A percentile compares a stretch with the other conserved stretches of the same genome.
phyloP scores from a whole-genome alignment of 2,113 vertebrate genomes.

The Eublepharis macularius region DNA sequence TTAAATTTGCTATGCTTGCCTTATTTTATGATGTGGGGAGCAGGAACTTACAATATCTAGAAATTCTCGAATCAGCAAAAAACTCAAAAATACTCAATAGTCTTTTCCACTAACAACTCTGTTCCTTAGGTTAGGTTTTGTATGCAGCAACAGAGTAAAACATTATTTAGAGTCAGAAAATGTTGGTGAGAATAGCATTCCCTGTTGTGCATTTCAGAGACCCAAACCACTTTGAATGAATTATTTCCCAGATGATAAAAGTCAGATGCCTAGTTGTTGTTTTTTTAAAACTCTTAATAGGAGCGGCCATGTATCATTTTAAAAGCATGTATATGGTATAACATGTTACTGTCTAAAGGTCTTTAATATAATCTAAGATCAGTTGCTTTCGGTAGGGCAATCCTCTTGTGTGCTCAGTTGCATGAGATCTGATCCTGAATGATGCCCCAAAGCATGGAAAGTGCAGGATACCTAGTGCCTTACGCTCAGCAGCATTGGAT shows the following conservation, averaged over 20 bases:
- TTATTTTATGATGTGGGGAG: slow-evolving; percentile 59
- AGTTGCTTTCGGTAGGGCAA: slow-evolving; percentile 16
- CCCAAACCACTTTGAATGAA: not conserved
- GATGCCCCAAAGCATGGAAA: not conserved
- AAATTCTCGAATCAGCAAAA: slow-evolving; percentile 52
- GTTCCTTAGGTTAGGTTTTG: not conserved
- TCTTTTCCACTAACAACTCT: slow-evolving; percentile 44
- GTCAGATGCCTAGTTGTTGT: not conserved
- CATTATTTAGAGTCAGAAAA: not conserved
- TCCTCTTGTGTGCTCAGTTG: fast-evolving
- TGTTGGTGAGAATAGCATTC: slow-evolving; percentile 4
- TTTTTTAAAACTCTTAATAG: not conserved
- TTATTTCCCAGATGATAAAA: slow-evolving; percentile 34
- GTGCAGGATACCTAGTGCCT: not conserved
- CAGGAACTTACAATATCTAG: slow-evolving; percentile 35
- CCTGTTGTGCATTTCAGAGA: not conserved
- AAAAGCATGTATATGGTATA: not conserved
- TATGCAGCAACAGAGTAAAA: slow-evolving; percentile 11
- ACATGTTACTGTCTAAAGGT: not conserved
- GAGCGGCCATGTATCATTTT: not conserved
- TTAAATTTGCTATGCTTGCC: slow-evolving; percentile 59
- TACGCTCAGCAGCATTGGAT: not conserved
- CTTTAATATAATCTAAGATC: not conserved
- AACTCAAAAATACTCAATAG: slow-evolving; percentile 15
- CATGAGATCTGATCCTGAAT: not conserved